These are phyloP conservation scores for Scolopax rusticola DNA, from an alignment of 2,797 vertebrate genomes.

Conservation along the genomic window DNA sequence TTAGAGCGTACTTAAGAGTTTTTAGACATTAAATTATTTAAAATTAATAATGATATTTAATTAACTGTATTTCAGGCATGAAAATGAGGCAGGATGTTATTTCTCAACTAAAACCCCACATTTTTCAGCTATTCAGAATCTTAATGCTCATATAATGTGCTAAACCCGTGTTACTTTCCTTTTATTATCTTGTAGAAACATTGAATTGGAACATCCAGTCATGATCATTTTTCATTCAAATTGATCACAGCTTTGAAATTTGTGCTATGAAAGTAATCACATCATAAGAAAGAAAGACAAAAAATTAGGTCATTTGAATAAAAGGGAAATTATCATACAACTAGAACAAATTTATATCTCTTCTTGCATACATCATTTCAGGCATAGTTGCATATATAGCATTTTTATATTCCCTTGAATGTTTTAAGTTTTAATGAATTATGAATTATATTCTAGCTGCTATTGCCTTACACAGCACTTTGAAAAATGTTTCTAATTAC, in stretches of 20 bases:
- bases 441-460: conserved; percentile 32
- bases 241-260: conserved; percentile 38
- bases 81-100: not conserved
- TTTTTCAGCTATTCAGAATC: not conserved
- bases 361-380: not conserved
- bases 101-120: not conserved
- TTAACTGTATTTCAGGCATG: not conserved
- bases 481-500: conserved; percentile 44
- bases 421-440: conserved; percentile 60
- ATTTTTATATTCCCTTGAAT: conserved; percentile 22
- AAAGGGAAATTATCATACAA: conserved; percentile 28
- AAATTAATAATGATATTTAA: not conserved
- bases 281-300: not conserved
- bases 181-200: conserved; percentile 40
- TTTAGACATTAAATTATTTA: not conserved
- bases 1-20: not conserved
- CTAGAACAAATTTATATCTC: conserved; percentile 8
- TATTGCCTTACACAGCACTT: conserved; percentile 17
- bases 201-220: conserved; percentile 27
- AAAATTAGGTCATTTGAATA: conserved; percentile 49
- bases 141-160: not conserved
- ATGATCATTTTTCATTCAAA: conserved; percentile 45
- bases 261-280: conserved; percentile 29
- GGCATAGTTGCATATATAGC: conserved; percentile 43
- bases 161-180: conserved; percentile 12